Evolutionary conservation across 2,113 vertebrate species (phyloP).

Genomic region (Calidris pygmaea): DNA sequence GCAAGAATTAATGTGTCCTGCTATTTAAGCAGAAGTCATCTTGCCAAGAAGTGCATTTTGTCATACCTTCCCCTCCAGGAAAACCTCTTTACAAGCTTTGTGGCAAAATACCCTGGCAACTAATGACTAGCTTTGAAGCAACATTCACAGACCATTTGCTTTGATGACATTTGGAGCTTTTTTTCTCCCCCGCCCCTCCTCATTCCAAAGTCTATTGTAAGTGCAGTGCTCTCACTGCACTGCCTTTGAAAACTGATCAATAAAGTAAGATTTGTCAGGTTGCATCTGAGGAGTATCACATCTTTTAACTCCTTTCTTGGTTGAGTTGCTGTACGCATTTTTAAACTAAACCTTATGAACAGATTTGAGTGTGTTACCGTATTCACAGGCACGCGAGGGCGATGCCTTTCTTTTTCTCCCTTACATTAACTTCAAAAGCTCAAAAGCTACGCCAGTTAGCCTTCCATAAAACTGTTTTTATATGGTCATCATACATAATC

Average conservation of each 20-base stretch:
- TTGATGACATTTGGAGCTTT: conserved; percentile 87
- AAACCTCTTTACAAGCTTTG: conserved; percentile 87
- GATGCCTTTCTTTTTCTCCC: conserved; percentile 42
- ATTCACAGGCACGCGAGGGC: conserved; percentile 52
- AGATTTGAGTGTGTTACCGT: conserved; percentile 12
- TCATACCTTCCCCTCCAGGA: conserved; percentile 86
- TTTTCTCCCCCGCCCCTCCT: not conserved
- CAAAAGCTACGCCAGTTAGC: conserved; percentile 70
- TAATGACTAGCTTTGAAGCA: conserved; percentile 92
- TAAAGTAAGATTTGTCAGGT: conserved; percentile 73
- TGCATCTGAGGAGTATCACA: conserved; percentile 69
- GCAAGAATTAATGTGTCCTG: conserved; percentile 75
- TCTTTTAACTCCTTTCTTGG: conserved; percentile 69
- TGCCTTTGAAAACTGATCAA: conserved; percentile 78
- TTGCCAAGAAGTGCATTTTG: conserved; percentile 78
- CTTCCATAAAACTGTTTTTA: conserved; percentile 74
- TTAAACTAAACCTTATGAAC: conserved; percentile 73
- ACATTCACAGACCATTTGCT: conserved; percentile 94
- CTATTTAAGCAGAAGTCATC: conserved; percentile 71
- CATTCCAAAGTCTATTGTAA: conserved; percentile 68
- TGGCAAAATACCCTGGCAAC: conserved; percentile 90
- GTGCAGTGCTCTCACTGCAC: conserved; percentile 68
- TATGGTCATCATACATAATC: conserved; percentile 72
- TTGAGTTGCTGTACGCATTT: conserved; percentile 62
- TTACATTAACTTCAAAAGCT: conserved; percentile 70